Base-by-base conservation (phyloP, 2,113 vertebrate species). In the Sterna hirundo region DNA sequence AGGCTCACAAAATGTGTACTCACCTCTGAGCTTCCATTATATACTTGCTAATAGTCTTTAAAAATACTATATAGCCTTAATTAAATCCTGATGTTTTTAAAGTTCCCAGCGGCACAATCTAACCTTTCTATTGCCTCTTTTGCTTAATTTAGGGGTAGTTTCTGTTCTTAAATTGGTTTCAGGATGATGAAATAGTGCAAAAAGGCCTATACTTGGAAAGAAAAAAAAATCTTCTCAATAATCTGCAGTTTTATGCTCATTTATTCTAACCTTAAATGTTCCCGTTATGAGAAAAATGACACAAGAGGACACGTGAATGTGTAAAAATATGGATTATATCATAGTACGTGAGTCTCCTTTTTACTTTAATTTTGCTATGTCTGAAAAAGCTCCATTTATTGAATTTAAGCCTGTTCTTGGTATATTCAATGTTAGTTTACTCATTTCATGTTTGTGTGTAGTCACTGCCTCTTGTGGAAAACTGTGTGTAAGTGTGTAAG, bases 81-180 rank as follows among this genome's bases (percentile, higher is more conserved):
- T 86, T 95, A 93, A 88, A 92, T 95, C 21, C 40, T 89, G 61
- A 82, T 76, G 30, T 21, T 84, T 94, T 93, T 84, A 91, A 68
- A 76, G 65, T 51, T 91, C 81, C 81, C 84, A 36, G 23, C 79
- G 57, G 89, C 47, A 84, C 61, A 82, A 71, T 95, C 42, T 80
- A 88, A 93, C 9, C 30, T 91, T 88, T 90, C 44, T 83, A 60
- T 62, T 84, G 66, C 26, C 52, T 57, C 20, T 72, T 68, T 40
- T 78, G 60, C 26, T 83, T 90, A 92, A 91, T 92, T 94, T 95
- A 92, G 34, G 40, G 47, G 13, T 55, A 75, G 16, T 62, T 92
- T 90, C 47, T 92, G 26, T 81, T 47, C n/a, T 88, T 68, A 90
- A 93, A 79, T 70, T 81, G 21, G 8, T 79, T 86, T 74, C 32